These are phyloP conservation scores for Echinometra lucunter DNA, from an alignment of 53 echinoderm and acorn worm genomes.

Conservation along the genomic window DNA sequence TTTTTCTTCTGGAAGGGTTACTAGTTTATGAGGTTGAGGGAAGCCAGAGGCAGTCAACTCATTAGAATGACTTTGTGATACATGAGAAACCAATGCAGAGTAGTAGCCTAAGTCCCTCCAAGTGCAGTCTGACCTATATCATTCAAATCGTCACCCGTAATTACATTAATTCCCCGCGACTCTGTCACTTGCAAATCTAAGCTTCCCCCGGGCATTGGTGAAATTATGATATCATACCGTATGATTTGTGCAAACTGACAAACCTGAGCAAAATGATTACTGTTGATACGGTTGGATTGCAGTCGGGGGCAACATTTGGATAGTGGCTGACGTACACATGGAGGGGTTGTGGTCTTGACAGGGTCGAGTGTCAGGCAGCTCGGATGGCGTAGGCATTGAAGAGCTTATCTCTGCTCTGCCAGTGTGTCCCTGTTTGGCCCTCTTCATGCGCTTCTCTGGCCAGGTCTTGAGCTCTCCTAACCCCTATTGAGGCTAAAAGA, in stretches of 20 bases:
- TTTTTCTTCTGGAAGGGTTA: conserved; percentile 25
- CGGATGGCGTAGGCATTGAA: conserved; percentile 56
- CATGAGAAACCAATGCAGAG: conserved; percentile 66
- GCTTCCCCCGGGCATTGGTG: conserved; percentile 50
- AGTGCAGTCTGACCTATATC: conserved; percentile 64
- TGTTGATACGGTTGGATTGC: conserved; percentile 64
- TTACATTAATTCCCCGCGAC: conserved; percentile 62
- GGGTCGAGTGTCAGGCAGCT: conserved; percentile 59
- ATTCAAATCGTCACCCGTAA: conserved; percentile 63
- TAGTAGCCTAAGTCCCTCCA: conserved; percentile 27
- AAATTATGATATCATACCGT: conserved; percentile 64
- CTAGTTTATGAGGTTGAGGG: conserved; percentile 59
- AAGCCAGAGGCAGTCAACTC: conserved; percentile 45
- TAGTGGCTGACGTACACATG: conserved; percentile 43
- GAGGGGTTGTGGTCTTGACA: conserved; percentile 49
- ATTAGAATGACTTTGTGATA: conserved; percentile 67
- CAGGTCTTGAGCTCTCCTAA: conserved; percentile 18
- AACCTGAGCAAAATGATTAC: conserved; percentile 57
- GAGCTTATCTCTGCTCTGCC: conserved; percentile 54
- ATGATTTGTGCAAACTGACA: conserved; percentile 67
- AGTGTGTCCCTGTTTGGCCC: conserved; percentile 43
- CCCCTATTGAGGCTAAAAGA: conserved; percentile 52
- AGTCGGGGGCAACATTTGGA: conserved; percentile 62
- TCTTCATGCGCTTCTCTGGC: conserved; percentile 46
- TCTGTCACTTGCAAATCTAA: conserved; percentile 68